Conservation (phyloP, 2,797 vertebrate genomes). For the Corythornis leucogaster region DNA sequence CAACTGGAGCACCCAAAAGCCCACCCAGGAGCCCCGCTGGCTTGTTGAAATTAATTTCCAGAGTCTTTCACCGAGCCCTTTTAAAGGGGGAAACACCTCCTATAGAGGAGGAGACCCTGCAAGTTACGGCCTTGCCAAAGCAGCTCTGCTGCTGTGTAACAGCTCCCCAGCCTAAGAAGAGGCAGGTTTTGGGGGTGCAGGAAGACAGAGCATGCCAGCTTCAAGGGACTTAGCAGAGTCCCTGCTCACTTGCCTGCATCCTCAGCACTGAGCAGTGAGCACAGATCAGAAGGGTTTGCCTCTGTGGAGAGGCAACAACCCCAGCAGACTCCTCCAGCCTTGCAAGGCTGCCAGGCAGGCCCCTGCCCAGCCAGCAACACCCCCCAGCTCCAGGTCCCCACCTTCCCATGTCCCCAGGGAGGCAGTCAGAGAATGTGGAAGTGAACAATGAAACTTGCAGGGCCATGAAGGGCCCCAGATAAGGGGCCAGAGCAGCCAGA, state of each 20-base stretch:
- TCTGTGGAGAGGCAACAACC: background rate
- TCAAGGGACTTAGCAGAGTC: background rate
- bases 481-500: slow-evolving; percentile 25
- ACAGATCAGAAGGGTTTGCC: background rate
- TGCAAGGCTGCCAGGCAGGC: background rate
- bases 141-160: background rate
- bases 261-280: background rate
- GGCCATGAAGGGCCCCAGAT: slow-evolving; percentile 10
- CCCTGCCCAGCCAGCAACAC: rapidly evolving
- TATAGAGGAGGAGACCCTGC: background rate
- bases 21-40: background rate
- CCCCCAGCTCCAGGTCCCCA: background rate
- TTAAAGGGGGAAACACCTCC: background rate
- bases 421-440: background rate
- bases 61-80: background rate
- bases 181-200: background rate
- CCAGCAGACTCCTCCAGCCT: background rate
- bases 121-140: rapidly evolving
- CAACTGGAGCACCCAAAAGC: background rate
- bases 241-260: background rate
- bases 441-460: slow-evolving; percentile 33
- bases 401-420: background rate
- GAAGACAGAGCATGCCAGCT: background rate
- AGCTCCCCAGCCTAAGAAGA: background rate
- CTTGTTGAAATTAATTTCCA: background rate